phyloP scores from a whole-genome alignment of 35 echinoderm and acorn worm species.

The Chiridota heheva region DNA sequence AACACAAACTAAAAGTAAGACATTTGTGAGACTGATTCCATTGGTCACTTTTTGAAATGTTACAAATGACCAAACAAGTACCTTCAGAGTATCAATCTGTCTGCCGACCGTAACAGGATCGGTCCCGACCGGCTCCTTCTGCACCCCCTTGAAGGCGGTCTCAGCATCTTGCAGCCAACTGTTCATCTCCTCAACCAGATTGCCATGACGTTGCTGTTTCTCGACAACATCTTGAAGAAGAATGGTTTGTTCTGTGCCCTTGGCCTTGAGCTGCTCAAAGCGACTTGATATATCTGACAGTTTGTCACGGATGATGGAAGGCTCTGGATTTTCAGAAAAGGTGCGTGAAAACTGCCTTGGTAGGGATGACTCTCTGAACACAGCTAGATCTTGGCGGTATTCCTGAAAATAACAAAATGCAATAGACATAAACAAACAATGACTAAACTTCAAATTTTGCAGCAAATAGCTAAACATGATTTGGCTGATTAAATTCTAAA shows the following conservation, averaged over 20 bases:
- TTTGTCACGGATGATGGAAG: conserved; percentile 69
- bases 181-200: conserved; percentile 58
- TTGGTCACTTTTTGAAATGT: no score
- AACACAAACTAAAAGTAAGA: no score
- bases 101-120: conserved; percentile 77
- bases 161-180: conserved; percentile 86
- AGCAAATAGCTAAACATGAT: no score
- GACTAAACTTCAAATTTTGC: background rate
- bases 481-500: no score
- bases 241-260: conserved; percentile 61
- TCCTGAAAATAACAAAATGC: conserved; percentile 37
- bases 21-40: no score
- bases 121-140: conserved; percentile 84
- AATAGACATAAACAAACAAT: background rate
- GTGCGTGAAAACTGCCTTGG: conserved; percentile 81
- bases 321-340: conserved; percentile 78
- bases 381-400: conserved; percentile 82
- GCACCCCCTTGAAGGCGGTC: conserved; percentile 51
- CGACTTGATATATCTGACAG: conserved; percentile 61
- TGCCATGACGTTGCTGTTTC: conserved; percentile 73
- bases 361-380: conserved; percentile 72
- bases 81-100: conserved; percentile 93
- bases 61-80: no score
- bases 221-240: conserved; percentile 66
- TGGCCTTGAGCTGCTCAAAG: conserved; percentile 80